Base-by-base conservation (phyloP, 2,113 vertebrate species). In the Microtus pennsylvanicus region DNA sequence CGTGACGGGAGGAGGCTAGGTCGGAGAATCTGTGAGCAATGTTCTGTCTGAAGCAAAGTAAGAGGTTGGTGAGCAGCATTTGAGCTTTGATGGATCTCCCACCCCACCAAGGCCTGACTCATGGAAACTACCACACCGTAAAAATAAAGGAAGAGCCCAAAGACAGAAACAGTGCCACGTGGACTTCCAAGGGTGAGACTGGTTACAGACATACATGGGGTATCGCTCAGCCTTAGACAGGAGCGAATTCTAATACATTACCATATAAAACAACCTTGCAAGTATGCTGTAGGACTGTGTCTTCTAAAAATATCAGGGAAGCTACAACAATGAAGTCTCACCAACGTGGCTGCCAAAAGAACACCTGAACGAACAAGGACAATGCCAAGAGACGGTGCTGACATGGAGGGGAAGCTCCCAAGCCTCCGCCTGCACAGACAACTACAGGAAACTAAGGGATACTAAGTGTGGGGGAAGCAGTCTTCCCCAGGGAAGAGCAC, bases 151-250 rank as follows among this genome's bases (percentile, higher is more conserved):
- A 50, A 58, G 33, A 80, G 14, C 30, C 38, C 16, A 35, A 74
- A 47, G 42, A 38, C 30, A n/a, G 30, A 61, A 58, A 58, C 30
- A 38, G 7, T 22, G 47, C 17, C 19, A n/a, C 38, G 19, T 16
- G 69, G 33, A 30, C 45, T 58, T 81, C 58, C n/a, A 33, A 1
- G 4, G 42, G 24, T 38, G 26, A 58, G 7, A 0, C 7, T 47
- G 55, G 9, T 0, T 17, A 12, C 1, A 42, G 72, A 55, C 7
- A 21, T 3, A 35, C 16, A 11, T n/a, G 42, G 14, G 6, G 1
- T 28, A 22, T 5, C 7, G 19, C 12, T 38, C 24, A 76, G 87
- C 45, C 67, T 30, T 12, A n/a, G 42, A 47, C 35, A 87, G 78
- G 58, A 38, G 21, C 30, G 16, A 21, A 67, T 10, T 58, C 45